Percentiles rank a stretch among this genome's conserved stretches.
These are phyloP conservation scores for Dexiosoma caninum DNA, from an alignment of 2,888 invertebrate species.

Conservation along the genomic window DNA sequence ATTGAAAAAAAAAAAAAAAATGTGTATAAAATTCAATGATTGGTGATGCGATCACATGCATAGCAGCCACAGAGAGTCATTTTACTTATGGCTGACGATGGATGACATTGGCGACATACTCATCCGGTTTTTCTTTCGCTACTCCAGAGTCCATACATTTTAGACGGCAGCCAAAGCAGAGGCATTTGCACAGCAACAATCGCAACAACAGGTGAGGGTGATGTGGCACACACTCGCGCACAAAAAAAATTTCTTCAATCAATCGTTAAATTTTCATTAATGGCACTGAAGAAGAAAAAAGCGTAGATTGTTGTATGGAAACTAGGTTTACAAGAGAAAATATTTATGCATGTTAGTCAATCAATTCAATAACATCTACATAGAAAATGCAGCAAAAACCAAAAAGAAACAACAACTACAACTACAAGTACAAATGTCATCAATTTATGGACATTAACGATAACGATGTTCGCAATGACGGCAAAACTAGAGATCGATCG, in stretches of 20 bases:
- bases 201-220: slow-evolving; percentile 61
- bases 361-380: slow-evolving; percentile 56
- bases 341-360: slow-evolving; percentile 60
- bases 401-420: slow-evolving; percentile 3
- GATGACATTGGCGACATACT: slow-evolving; percentile 63
- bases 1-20: slow-evolving; percentile 8
- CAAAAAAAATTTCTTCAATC: slow-evolving; percentile 36
- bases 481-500: not conserved
- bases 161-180: slow-evolving; percentile 22
- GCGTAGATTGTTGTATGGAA: slow-evolving; percentile 33
- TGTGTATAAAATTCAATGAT: slow-evolving; percentile 60
- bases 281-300: slow-evolving; percentile 7
- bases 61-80: slow-evolving; percentile 51
- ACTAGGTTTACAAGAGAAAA: slow-evolving; percentile 57
- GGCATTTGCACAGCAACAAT: not conserved
- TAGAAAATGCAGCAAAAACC: slow-evolving; percentile 23
- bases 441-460: slow-evolving; percentile 62
- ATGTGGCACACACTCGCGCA: slow-evolving; percentile 7
- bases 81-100: slow-evolving; percentile 55
- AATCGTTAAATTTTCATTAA: slow-evolving; percentile 51
- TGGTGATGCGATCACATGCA: slow-evolving; percentile 59
- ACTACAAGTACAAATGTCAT: slow-evolving; percentile 54
- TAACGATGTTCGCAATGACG: slow-evolving; percentile 22
- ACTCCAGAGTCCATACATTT: slow-evolving; percentile 31
- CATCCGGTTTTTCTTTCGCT: slow-evolving; percentile 59